phyloP scores from a whole-genome alignment of 2,888 invertebrate species.

The Tachina fera region DNA sequence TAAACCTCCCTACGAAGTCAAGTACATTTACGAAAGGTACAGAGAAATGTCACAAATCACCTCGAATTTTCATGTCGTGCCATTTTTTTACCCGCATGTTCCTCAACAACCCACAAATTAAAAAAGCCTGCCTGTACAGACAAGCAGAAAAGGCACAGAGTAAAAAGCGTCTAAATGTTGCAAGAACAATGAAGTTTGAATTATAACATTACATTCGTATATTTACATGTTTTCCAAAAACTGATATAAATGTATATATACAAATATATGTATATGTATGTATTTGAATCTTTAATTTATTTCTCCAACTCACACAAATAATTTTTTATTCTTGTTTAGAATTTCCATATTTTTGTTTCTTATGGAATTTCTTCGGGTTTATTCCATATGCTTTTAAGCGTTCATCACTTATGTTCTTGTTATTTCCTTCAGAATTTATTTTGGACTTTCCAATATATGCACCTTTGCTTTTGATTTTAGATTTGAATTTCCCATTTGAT shows the following conservation, averaged over 20 bases:
- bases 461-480: slow-evolving; percentile 54
- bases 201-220: no score
- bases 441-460: slow-evolving; percentile 37
- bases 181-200: no score
- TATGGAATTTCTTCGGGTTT: slow-evolving; percentile 91
- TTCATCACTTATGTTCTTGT: slow-evolving; percentile 86
- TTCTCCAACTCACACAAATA: not conserved
- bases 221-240: not conserved
- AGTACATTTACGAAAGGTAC: no score
- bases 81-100: no score
- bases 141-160: no score
- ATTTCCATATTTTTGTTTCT: slow-evolving; percentile 78
- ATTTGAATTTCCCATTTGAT: slow-evolving; percentile 47
- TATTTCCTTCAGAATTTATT: slow-evolving; percentile 41
- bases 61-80: no score
- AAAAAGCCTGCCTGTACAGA: no score
- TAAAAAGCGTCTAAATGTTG: not conserved
- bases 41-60: no score
- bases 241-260: not conserved
- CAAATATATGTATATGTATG: not conserved
- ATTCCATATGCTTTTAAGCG: slow-evolving; percentile 95
- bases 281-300: not conserved
- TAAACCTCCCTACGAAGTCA: no score
- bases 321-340: not conserved
- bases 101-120: no score